phyloP scores from a whole-genome alignment of 2,113 vertebrate genomes.

The Cyprinodon tularosa region DNA sequence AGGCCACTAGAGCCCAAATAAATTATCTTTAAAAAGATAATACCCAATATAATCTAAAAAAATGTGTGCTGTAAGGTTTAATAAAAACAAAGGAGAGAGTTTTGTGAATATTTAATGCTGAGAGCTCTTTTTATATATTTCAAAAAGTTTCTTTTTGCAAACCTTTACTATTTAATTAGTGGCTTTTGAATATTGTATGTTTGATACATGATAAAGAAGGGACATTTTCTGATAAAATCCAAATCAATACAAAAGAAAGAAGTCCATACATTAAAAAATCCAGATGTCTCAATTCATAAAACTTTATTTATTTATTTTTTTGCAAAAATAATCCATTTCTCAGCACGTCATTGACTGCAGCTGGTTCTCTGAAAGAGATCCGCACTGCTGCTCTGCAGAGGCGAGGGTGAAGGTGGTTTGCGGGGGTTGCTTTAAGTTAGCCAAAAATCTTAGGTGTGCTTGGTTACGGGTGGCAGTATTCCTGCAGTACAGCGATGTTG shows the following conservation, averaged over 20 bases:
- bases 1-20: too few relatives aligned
- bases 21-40: too few relatives aligned
- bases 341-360: constrained; percentile 32
- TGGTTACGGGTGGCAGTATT: constrained; percentile 85
- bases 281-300: constrained; percentile 56
- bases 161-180: too few relatives aligned
- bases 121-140: too few relatives aligned
- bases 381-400: not conserved
- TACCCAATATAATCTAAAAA: too few relatives aligned
- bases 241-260: not conserved
- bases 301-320: constrained; percentile 74
- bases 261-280: not conserved
- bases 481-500: constrained; percentile 89
- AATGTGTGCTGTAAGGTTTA: not conserved
- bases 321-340: constrained; percentile 65
- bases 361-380: constrained; percentile 15
- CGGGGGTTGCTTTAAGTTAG: not conserved
- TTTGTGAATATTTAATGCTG: not conserved
- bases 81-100: not conserved
- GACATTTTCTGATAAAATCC: not conserved
- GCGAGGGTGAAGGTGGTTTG: rapidly evolving
- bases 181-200: not conserved
- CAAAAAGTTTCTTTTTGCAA: too few relatives aligned
- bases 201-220: not conserved
- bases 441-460: constrained; percentile 3